These are phyloP conservation scores for Cyprinodon variegatus DNA, from an alignment of 2,113 vertebrate genomes.

Conservation along the genomic window DNA sequence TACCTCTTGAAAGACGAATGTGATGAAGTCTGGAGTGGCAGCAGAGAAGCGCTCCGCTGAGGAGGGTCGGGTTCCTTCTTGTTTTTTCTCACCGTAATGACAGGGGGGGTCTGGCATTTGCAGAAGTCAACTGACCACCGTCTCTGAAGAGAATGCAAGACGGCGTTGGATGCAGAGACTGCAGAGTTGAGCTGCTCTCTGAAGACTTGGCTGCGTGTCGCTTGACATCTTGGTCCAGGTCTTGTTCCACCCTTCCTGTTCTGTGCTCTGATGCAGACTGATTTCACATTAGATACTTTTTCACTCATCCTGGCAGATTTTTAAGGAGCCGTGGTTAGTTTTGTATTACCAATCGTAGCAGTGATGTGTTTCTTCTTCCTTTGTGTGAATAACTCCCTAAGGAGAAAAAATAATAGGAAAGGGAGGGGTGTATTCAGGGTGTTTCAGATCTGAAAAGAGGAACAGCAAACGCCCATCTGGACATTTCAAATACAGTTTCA, in stretches of 20 bases:
- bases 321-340: background rate
- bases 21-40: conserved; percentile 65
- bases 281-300: background rate
- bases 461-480: conserved; percentile 27
- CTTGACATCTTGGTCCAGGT: background rate
- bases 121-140: conserved; percentile 78
- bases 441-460: conserved; percentile 35
- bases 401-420: background rate
- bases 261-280: background rate
- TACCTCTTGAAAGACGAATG: conserved; percentile 79
- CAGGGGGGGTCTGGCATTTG: conserved; percentile 74
- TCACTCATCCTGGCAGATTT: background rate
- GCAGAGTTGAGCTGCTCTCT: conserved; percentile 74
- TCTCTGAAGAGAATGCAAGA: conserved; percentile 66
- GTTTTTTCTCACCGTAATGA: conserved; percentile 88
- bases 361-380: conserved; percentile 17
- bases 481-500: background rate
- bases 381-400: conserved; percentile 1
- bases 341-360: background rate
- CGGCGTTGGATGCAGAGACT: conserved; percentile 70
- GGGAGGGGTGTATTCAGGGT: background rate
- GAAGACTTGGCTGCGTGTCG: background rate
- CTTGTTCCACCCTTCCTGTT: background rate
- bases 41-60: conserved; percentile 82
- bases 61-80: conserved; percentile 88